A percentile compares a stretch with the other conserved stretches of the same genome.
phyloP scores from a whole-genome alignment of 2,888 invertebrate genomes.

The Labia minor region DNA sequence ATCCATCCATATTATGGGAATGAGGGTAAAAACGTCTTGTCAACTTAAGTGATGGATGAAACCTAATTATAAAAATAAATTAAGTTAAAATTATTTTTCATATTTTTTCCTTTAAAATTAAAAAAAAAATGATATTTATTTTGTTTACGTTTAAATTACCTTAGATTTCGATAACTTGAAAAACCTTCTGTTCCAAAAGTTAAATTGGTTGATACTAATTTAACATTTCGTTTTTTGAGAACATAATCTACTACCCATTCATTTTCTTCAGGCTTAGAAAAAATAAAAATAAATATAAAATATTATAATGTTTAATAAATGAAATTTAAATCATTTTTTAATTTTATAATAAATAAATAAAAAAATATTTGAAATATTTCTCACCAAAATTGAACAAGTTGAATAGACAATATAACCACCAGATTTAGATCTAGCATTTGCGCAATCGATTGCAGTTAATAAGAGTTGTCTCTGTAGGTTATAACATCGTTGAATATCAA shows the following conservation, averaged over 20 bases:
- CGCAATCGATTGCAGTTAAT: slow-evolving; percentile 91
- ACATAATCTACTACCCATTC: slow-evolving; percentile 96
- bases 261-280: slow-evolving; percentile 89
- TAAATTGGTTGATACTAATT: slow-evolving; percentile 83
- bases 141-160: slow-evolving; percentile 30
- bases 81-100: neutral
- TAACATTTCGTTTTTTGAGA: slow-evolving; percentile 83
- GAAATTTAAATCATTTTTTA: no score
- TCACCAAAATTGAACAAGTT: slow-evolving; percentile 85
- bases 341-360: slow-evolving; percentile 5
- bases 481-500: slow-evolving; percentile 82
- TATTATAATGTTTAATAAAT: slow-evolving; percentile 14
- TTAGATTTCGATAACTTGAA: slow-evolving; percentile 63
- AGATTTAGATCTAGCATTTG: slow-evolving; percentile 79
- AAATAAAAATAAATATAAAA: slow-evolving; percentile 19
- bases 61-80: slow-evolving; percentile 40
- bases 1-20: slow-evolving; percentile 98
- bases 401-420: slow-evolving; percentile 97
- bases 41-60: slow-evolving; percentile 80
- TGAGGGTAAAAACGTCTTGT: slow-evolving; percentile 94
- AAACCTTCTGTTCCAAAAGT: slow-evolving; percentile 96
- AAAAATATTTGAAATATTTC: slow-evolving; percentile 25
- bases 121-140: no score
- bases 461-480: slow-evolving; percentile 87
- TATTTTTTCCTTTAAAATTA: neutral